These are phyloP conservation scores for Apotomis turbidana DNA, from an alignment of 2,888 invertebrate species.

Conservation along the genomic window DNA sequence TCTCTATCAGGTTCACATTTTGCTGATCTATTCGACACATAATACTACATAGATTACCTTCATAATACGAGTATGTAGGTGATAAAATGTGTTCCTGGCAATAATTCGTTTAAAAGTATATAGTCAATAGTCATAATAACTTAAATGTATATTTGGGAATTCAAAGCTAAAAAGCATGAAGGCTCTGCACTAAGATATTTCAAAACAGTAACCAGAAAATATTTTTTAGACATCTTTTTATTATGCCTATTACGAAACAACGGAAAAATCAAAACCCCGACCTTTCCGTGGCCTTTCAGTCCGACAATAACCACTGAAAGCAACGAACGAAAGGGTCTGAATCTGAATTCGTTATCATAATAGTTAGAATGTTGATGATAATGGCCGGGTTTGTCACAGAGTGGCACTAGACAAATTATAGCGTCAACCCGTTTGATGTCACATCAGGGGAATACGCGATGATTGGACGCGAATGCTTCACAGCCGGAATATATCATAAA, in stretches of 20 bases:
- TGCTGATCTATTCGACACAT: neutral
- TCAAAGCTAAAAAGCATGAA: too few species aligned
- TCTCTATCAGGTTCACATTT: constrained; percentile 1
- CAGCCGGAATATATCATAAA: constrained; percentile 17
- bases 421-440: constrained; percentile 36
- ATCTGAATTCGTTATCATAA: constrained; percentile 25
- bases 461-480: constrained; percentile 38
- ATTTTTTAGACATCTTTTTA: neutral
- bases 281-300: neutral
- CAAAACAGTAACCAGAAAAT: too few species aligned
- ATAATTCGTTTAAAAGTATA: too few species aligned
- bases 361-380: constrained; percentile 27
- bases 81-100: too few species aligned
- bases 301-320: constrained; percentile 9
- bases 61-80: too few species aligned
- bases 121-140: too few species aligned
- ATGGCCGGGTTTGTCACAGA: constrained; percentile 31
- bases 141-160: too few species aligned
- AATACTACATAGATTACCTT: neutral
- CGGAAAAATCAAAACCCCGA: neutral
- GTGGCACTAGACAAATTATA: constrained; percentile 34
- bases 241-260: neutral
- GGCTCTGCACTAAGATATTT: too few species aligned
- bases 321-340: constrained; percentile 25
- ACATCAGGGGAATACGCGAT: constrained; percentile 29